Base-by-base conservation (phyloP, 2,888 invertebrate species). In the Meta bourneti region DNA sequence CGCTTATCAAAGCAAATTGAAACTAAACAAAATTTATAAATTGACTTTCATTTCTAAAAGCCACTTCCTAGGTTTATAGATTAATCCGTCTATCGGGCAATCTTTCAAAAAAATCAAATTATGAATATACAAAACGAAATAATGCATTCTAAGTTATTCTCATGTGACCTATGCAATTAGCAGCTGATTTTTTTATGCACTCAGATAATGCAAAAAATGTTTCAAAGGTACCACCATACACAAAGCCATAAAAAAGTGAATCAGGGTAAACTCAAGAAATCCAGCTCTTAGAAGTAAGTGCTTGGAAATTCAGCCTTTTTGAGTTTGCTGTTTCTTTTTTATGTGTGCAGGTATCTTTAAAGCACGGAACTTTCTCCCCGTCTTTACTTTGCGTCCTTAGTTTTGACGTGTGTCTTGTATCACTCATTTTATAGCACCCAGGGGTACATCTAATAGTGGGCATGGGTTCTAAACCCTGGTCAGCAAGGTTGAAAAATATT, bases 371-470 rank as follows among this genome's bases (percentile, higher is more conserved):
- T 79, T 61, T 34, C 16, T 51, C 49, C 72, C 61, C 49, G 79
- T 74, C 72, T 79, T 84, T 84, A 79, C 61, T 80, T 51, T 48
- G 7, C 52, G 16, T 19, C 61, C 51, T 69, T 69, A 69, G 84
- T 84, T 85, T 90, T 90, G 90, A 90, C 84, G 85, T 79, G 90
- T 85, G 84, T 85, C 90, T 90, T 90, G 84, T 90, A 84, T 90
- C 84, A 85, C 80, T 85, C 90, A 90, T 90, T 90, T 90, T 90
- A 90, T 90, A 79, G 61, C 54, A 74, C 90, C 80, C 84, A 54
- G 7, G 90, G 84, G 84, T 80, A 79, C 52, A 71, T 78, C 71
- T 83, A 83, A 90, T 79, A 90, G 90, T 72, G 54, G 52, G 13
- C 34, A 51, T 70, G 48, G 79, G 79, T 69, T 85, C 80, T 90